Base-by-base conservation (phyloP, 1,140 invertebrate species). In the Drosophila parvula region DNA sequence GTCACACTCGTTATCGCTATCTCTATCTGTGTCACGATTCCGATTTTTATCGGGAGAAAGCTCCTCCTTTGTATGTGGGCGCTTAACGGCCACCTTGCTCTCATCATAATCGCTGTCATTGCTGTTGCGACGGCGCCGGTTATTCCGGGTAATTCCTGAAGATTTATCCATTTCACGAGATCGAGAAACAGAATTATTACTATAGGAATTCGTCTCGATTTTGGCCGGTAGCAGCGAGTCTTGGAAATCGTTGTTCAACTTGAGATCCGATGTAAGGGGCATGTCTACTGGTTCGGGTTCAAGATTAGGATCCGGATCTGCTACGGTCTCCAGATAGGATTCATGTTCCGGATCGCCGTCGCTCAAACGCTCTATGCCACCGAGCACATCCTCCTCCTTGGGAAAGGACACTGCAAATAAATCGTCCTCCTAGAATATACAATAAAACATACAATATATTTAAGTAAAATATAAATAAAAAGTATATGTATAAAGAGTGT, bases 1-100 rank as follows among this genome's bases (percentile, higher is more conserved):
- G n/a, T 75, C 78, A 40, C 84, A 81, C 44, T 88, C 85, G 57
- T 10, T 79, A 32, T 89, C 83, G 34, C 32, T 73, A 12, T 58
- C 62, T 5, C 61, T 36, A 4, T 64, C 53, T 3, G 32, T 43
- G 0, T 12, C 40, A 5, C 64, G 16, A 14, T 67, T 28, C 34
- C 44, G 27, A 22, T 38, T 38, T 27, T 18, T 18, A 9, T 65
- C 40, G 4, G 36, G 32, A 6, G 32, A 34, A 8, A 4, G 41
- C 6, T 69, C 64, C n/a, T 41, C 55, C 32, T 0, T 28, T 16
- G 0, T 59, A 59, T 3, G 34, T 27, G 9, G 12, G 7, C 27
- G 18, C 44, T 32, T 36, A 38, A 12, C n/a, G n/a, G n/a, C 38
- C 41, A 43, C 8, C 16, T 22, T 0, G 5, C 36, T 5, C 0